These are phyloP conservation scores for Diloba caeruleocephala DNA, from an alignment of 2,888 invertebrate species.

Conservation along the genomic window DNA sequence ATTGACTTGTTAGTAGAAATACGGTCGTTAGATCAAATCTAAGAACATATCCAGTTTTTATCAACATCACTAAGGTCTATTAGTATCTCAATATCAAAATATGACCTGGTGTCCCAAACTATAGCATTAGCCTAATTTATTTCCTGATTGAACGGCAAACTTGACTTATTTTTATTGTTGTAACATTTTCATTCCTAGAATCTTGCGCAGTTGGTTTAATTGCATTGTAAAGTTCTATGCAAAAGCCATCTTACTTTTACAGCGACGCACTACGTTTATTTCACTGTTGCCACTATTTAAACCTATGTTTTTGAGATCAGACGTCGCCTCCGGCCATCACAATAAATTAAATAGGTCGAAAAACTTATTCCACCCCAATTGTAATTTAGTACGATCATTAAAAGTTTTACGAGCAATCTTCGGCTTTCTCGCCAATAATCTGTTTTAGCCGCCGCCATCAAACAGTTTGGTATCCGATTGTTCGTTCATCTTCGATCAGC, in stretches of 20 bases:
- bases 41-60: too few relatives aligned
- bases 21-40: too few relatives aligned
- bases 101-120: too few relatives aligned
- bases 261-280: slow-evolving; percentile 47
- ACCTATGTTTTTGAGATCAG: slow-evolving; percentile 63
- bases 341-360: slow-evolving; percentile 75
- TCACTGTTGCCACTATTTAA: slow-evolving; percentile 41
- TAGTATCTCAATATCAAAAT: too few relatives aligned
- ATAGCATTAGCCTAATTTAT: too few relatives aligned
- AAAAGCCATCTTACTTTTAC: slow-evolving; percentile 33
- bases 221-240: too few relatives aligned
- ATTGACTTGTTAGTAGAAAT: background rate
- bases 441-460: slow-evolving; percentile 70
- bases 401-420: slow-evolving; percentile 81
- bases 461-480: slow-evolving; percentile 64
- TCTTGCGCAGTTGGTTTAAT: too few relatives aligned
- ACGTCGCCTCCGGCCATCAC: slow-evolving; percentile 55
- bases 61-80: too few relatives aligned
- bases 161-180: too few relatives aligned
- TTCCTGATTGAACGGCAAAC: too few relatives aligned
- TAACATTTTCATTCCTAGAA: too few relatives aligned
- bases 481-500: slow-evolving; percentile 64
- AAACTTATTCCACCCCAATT: slow-evolving; percentile 74
- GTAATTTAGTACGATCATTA: slow-evolving; percentile 79
- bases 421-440: slow-evolving; percentile 73